A percentile compares a stretch with the other conserved stretches of the same genome.
Conservation (phyloP, 2,888 invertebrate genomes). For the Tricholauxania praeusta region DNA sequence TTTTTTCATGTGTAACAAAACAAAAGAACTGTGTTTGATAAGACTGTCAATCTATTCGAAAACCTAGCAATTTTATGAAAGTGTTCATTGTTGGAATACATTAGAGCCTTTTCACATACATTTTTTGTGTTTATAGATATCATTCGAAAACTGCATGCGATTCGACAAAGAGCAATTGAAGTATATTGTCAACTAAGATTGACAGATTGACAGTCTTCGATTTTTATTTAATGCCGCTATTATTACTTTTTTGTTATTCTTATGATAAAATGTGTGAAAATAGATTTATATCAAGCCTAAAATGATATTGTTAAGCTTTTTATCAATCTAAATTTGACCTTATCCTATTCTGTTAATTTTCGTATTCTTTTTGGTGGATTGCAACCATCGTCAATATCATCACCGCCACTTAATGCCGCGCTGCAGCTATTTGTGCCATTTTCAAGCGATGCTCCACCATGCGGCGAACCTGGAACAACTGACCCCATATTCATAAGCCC, state of each 20-base stretch:
- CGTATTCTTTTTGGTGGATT: constrained; percentile 63
- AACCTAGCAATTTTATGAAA: too few relatives aligned
- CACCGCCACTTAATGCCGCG: constrained; percentile 52
- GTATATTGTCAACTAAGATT: too few relatives aligned
- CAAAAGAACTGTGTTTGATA: too few relatives aligned
- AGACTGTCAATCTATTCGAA: too few relatives aligned
- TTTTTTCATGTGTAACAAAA: too few relatives aligned
- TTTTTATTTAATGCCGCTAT: too few relatives aligned
- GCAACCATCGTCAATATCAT: constrained; percentile 59
- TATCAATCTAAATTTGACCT: constrained; percentile 34
- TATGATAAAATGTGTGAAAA: constrained; percentile 19
- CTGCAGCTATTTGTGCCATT: constrained; percentile 60
- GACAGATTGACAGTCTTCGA: too few relatives aligned
- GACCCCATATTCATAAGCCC: constrained; percentile 44
- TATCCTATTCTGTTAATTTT: constrained; percentile 62
- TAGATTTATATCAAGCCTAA: background rate
- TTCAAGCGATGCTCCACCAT: constrained; percentile 52
- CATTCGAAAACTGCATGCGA: too few relatives aligned
- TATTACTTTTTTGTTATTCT: constrained; percentile 6
- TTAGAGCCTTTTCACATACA: too few relatives aligned
- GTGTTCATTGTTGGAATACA: too few relatives aligned
- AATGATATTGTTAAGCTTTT: constrained; percentile 8
- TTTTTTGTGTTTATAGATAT: too few relatives aligned
- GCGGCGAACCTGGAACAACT: constrained; percentile 45
- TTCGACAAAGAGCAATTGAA: too few relatives aligned